phyloP scores from a whole-genome alignment of 1,140 invertebrate species.

The Planococcus citri region DNA sequence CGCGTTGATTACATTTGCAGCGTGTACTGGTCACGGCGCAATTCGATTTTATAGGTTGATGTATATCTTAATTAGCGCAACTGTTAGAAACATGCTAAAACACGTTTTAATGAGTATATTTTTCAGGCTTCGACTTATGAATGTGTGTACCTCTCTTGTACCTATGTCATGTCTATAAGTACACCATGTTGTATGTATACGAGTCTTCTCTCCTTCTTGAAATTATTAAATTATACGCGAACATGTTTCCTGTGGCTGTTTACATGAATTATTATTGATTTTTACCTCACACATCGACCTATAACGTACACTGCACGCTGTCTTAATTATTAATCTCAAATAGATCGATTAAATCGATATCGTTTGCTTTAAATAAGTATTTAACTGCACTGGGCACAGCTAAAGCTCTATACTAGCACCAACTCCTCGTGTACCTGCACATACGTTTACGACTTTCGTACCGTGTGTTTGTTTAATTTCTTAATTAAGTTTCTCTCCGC shows the following conservation, averaged over 20 bases:
- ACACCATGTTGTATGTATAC: too few relatives aligned
- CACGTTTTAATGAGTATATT: not conserved
- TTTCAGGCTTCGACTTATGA: not conserved
- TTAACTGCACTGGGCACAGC: too few relatives aligned
- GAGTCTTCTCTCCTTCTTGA: too few relatives aligned
- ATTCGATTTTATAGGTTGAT: constrained; percentile 4
- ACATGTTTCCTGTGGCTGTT: not conserved
- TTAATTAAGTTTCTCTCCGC: not conserved
- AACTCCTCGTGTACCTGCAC: too few relatives aligned
- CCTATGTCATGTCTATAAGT: too few relatives aligned
- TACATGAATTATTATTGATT: not conserved
- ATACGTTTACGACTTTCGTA: too few relatives aligned
- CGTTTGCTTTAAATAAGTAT: not conserved
- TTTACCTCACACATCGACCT: constrained; percentile 6
- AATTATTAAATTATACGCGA: not conserved
- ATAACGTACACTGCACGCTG: not conserved
- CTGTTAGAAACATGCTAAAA: not conserved
- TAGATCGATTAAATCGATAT: not conserved
- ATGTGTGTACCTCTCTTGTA: too few relatives aligned
- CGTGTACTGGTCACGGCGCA: not conserved
- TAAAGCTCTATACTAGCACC: too few relatives aligned
- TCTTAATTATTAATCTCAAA: not conserved
- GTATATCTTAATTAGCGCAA: constrained; percentile 7
- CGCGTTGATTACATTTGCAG: too few relatives aligned
- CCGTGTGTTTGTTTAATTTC: constrained; percentile 1